phyloP scores from a whole-genome alignment of 2,888 invertebrate species.

The Ormyrus thymus region DNA sequence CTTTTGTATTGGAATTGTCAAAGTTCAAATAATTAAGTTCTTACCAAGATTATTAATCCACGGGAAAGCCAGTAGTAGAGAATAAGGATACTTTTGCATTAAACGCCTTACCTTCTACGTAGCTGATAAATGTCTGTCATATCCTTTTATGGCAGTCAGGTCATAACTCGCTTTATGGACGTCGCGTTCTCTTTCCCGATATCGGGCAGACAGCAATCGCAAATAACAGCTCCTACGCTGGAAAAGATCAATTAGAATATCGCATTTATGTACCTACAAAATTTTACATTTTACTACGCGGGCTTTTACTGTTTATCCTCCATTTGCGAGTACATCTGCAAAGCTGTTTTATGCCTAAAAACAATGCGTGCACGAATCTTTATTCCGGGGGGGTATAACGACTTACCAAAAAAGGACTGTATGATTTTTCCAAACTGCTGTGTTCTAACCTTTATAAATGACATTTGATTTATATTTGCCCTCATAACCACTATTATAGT shows the following conservation, averaged over 20 bases:
- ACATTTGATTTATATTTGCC: too few species aligned
- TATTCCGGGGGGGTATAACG: too few species aligned
- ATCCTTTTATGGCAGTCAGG: constrained; percentile 69
- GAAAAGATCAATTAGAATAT: constrained; percentile 53
- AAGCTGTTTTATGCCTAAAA: too few species aligned
- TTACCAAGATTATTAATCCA: not conserved
- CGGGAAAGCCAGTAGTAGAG: constrained; percentile 9
- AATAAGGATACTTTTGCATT: constrained; percentile 35
- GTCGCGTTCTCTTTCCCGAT: constrained; percentile 60
- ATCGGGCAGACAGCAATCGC: constrained; percentile 66
- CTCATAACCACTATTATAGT: too few species aligned
- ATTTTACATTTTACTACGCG: constrained; percentile 1
- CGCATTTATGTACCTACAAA: constrained; percentile 32
- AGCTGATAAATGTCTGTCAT: constrained; percentile 71
- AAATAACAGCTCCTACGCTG: constrained; percentile 62
- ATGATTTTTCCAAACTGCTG: too few species aligned
- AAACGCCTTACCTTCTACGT: constrained; percentile 61
- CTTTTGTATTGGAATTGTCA: too few species aligned
- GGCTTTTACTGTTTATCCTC: too few species aligned
- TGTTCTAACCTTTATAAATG: too few species aligned
- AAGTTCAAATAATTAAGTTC: too few species aligned
- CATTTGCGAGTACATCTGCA: too few species aligned
- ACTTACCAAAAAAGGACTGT: too few species aligned
- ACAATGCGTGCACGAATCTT: too few species aligned
- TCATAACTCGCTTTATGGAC: constrained; percentile 70